phyloP scores from a whole-genome alignment of 2,113 vertebrate species.

The Craseonycteris thonglongyai region DNA sequence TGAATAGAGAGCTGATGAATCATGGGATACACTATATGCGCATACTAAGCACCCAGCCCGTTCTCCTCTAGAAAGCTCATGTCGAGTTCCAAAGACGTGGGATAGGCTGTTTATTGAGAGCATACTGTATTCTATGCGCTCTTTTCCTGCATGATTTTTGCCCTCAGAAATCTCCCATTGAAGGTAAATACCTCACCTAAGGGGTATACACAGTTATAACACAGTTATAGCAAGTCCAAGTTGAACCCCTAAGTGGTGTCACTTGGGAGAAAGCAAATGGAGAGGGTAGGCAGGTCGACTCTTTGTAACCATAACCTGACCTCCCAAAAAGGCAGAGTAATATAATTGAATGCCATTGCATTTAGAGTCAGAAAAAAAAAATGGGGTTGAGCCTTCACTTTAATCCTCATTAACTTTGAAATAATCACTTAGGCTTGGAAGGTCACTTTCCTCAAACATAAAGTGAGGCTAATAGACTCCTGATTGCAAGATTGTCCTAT shows the following conservation, averaged over 20 bases:
- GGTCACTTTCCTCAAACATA: neutral
- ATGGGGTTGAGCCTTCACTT: neutral
- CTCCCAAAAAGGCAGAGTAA: neutral
- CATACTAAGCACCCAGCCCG: neutral
- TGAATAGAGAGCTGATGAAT: neutral
- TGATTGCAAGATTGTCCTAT: neutral
- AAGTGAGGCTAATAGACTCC: neutral
- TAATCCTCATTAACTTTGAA: neutral
- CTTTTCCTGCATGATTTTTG: neutral
- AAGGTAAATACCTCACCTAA: neutral
- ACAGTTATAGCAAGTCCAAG: neutral
- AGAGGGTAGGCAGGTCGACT: neutral
- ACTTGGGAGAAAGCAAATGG: neutral
- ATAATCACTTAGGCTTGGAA: neutral
- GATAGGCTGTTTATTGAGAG: neutral
- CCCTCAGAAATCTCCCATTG: neutral
- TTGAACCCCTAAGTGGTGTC: fast-evolving
- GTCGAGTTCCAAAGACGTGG: neutral
- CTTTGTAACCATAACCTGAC: neutral
- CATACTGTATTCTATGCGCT: neutral
- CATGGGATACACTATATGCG: too few species aligned
- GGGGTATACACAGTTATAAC: too few species aligned
- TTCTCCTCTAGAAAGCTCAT: neutral
- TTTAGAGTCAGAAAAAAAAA: neutral
- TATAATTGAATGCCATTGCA: neutral